Evolutionary conservation across 1,140 invertebrate species (phyloP), one percentile per base, ranked within the genome.

Genomic region (Drosophila pseudoobscura): DNA sequence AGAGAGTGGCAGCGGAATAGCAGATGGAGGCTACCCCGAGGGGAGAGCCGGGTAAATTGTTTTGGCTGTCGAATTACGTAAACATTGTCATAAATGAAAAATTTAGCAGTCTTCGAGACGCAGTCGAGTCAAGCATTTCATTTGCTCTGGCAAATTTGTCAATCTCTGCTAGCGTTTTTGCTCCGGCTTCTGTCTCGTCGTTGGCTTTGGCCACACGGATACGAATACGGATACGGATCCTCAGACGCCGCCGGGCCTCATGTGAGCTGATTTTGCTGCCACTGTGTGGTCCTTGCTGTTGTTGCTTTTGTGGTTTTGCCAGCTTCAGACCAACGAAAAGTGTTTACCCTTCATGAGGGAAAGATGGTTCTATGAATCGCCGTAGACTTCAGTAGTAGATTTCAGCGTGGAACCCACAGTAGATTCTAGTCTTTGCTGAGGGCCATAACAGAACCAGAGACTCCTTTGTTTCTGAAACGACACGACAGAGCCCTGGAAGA

Each of bases 11-110:
- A 39, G 35, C 4, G 35, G 11, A 39, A 39, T 13, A 2, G 35
- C 35, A 20, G 8, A 49, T 35, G 24, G n/a, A 1, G 4, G 13
- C 24, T 20, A 26, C 24, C 24, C 24, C 5, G 46, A 13, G 45
- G 8, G 26, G 20, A 41, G n/a, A 59, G 57, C 57, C 61, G 61
- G 43, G 51, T 60, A 77, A 85, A 76, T 82, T 87, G 83, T 88
- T 88, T 78, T 78, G 83, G 60, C 75, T 88, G 83, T 88, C 83
- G 75, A 88, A 88, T 88, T 88, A 88, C 83, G 78, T 83, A 88
- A 87, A 87, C 83, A 87, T 87, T 87, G 83, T 87, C 83, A 87
- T 87, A 87, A 87, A 87, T 87, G 83, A 87, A 88, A 87, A 79
- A 87, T 87, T 88, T 70, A 69, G 65, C 52, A 73, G 70, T 58